Evolutionary conservation across 2,888 invertebrate genomes (phyloP), one percentile per base, ranked within the genome.

Genomic region (Trissolcus japonicus): DNA sequence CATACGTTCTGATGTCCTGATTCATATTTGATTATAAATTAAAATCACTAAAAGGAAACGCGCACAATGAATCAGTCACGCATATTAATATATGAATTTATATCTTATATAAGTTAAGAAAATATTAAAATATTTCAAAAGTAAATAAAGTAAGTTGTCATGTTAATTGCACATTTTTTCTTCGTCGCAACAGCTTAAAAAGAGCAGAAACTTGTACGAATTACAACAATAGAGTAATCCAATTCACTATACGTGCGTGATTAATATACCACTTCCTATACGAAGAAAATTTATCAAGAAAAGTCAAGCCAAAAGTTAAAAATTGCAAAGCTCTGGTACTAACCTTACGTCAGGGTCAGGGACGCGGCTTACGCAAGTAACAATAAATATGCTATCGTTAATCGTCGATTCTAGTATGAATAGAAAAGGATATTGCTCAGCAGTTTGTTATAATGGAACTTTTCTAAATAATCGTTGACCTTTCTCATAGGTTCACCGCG

Each of bases 401-500:
- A 79, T 75, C 68, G 69, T 75, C 63, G 73, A 79, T 77, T 81
- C 79, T 73, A 80, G 80, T 79, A 78, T 68, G 76, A 73, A 80
- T 74, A 78, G 68, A 63, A 80, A 73, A 84, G 85, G 85, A 86
- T 82, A 82, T 86, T 83, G 81, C 82, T 85, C 84, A 83, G 85
- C 85, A 81, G 78, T 82, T 82, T 77, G 75, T 79, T 83, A 65
- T 83, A 85, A 86, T 83, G 79, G 82, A 76, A 80, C 68, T 76
- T 84, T 82, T 83, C 79, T 82, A 82, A 84, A 82, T 85, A 84
- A 83, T 80, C 79, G 61, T 61, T 79, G 83, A 85, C 83, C 84
- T 86, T 81, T 86, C 86, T 83, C 87, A 85, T 81, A 76, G 81
- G 86, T 85, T 77, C 59, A 60, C 86, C 78, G 80, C 75, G 83